Conservation (phyloP, 2,113 vertebrate species). For the Leptobrachium ailaonicum region DNA sequence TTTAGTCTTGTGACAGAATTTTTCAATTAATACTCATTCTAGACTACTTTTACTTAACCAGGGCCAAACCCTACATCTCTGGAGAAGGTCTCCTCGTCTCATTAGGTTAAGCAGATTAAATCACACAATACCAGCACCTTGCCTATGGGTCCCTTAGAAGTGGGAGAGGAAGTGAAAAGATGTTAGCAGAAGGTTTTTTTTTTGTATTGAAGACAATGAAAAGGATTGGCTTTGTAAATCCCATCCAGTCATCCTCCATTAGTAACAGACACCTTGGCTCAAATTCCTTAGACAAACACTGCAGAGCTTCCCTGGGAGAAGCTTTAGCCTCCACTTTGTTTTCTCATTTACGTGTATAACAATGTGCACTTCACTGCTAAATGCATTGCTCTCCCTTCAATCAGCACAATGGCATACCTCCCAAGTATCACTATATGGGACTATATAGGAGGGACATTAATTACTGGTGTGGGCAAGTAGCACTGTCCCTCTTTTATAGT, state of each 20-base stretch:
- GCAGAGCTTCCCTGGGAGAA: conserved; percentile 50
- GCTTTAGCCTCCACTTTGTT: conserved; percentile 49
- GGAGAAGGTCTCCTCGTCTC: conserved; percentile 87
- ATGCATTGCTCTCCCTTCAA: too few relatives aligned
- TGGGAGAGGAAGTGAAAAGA: conserved; percentile 70
- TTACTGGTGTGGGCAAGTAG: too few relatives aligned
- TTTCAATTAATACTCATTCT: too few relatives aligned
- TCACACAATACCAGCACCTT: conserved; percentile 83
- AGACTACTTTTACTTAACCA: conserved; percentile 29
- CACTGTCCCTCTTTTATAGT: too few relatives aligned
- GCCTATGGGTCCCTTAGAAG: conserved; percentile 70
- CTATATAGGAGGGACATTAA: too few relatives aligned
- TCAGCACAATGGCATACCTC: too few relatives aligned
- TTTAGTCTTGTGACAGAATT: too few relatives aligned
- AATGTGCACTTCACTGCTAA: conserved; percentile 29
- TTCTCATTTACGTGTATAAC: conserved; percentile 41
- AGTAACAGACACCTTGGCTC: conserved; percentile 67
- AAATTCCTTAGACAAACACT: conserved; percentile 60
- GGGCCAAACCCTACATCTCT: conserved; percentile 54
- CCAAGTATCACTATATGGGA: too few relatives aligned
- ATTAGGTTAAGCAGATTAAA: conserved; percentile 95
- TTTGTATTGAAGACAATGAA: conserved; percentile 85
- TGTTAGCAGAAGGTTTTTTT: conserved; percentile 75
- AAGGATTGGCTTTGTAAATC: conserved; percentile 76
- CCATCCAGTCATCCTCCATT: conserved; percentile 72